Evolutionary conservation across 2,888 invertebrate genomes (phyloP), one percentile per base, ranked within the genome.

Genomic region (Oscheius sp.): DNA sequence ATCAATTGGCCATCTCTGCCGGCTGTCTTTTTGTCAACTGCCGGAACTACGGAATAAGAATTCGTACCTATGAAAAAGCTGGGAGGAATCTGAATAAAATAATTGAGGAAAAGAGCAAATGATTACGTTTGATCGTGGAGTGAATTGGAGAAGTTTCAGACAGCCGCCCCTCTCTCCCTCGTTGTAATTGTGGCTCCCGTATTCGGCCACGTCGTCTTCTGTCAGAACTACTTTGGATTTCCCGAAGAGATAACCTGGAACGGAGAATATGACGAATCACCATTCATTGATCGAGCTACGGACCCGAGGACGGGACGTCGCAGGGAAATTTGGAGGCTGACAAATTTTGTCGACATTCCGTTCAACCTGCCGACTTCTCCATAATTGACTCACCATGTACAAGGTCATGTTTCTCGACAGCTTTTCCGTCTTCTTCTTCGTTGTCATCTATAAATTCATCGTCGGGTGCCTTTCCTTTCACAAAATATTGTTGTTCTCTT

Each of bases 151-250:
- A 23, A 81, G 52, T 49, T 81, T 81, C 18, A 81, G 55, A 21
- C 77, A 75, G 23, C 80, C 81, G 16, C 81, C 77, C 6, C 68
- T 75, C 61, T 81, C 73, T 16, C 74, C 72, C 27, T 81, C 81
- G 41, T 81, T 81, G 63, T 79, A 81, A 25, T 81, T 81, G 55
- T 81, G 81, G 25, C 73, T 64, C 27, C 77, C 76, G 69, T 73
- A 80, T 18, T 73, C 71, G 25, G 43, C 55, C 46, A 55, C 43
- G 56, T 66, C 66, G 9, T 72, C 72, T 0, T 43, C 41, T 1
- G 64, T 46, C 27, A 72, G 9, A 52, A 66, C 66, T 13, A 72
- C 23, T 43, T 72, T 72, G 2, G 72, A 72, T 13, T 56, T 64
- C 9, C 72, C 72, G 41, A 72, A 72, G 13, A 52, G 58, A 35